These are phyloP conservation scores for Tridacna gigas DNA, from an alignment of 2,888 invertebrate genomes.

Conservation along the genomic window DNA sequence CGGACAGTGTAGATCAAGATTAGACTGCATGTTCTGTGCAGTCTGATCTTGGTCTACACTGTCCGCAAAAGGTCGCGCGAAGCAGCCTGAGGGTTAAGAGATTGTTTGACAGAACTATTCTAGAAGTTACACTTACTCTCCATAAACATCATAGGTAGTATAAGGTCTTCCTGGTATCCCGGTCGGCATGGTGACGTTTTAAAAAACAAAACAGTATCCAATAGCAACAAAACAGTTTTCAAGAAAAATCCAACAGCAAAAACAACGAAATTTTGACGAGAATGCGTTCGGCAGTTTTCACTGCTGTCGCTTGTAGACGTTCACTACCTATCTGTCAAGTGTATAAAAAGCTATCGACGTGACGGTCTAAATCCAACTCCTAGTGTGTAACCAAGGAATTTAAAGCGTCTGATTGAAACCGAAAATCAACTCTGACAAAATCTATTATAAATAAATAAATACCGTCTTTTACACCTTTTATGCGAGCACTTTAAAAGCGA, in stretches of 20 bases:
- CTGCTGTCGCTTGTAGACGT: neutral
- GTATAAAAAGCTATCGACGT: conserved; percentile 16
- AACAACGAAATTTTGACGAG: neutral
- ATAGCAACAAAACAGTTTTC: neutral
- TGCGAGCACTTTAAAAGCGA: conserved; percentile 29
- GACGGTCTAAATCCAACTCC: neutral
- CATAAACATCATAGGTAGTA: conserved; percentile 64
- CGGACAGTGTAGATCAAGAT: too few relatives aligned
- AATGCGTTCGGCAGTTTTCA: neutral
- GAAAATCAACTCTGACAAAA: conserved; percentile 42
- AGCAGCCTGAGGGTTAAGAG: too few relatives aligned
- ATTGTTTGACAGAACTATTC: too few relatives aligned
- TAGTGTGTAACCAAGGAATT: conserved; percentile 21
- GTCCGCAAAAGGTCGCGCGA: too few relatives aligned
- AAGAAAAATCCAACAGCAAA: neutral
- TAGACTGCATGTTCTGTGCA: too few relatives aligned
- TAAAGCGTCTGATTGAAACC: conserved; percentile 14
- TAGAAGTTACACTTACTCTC: conserved; percentile 46
- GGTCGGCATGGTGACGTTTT: conserved; percentile 32
- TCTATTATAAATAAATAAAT: conserved; percentile 56
- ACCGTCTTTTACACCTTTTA: conserved; percentile 21
- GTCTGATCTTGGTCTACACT: too few relatives aligned
- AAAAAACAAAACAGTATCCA: conserved; percentile 2
- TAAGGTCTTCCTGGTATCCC: conserved; percentile 46
- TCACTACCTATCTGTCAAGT: conserved; percentile 17